Conservation (phyloP, 1,140 invertebrate genomes). For the Protaetia brevitarsis region DNA sequence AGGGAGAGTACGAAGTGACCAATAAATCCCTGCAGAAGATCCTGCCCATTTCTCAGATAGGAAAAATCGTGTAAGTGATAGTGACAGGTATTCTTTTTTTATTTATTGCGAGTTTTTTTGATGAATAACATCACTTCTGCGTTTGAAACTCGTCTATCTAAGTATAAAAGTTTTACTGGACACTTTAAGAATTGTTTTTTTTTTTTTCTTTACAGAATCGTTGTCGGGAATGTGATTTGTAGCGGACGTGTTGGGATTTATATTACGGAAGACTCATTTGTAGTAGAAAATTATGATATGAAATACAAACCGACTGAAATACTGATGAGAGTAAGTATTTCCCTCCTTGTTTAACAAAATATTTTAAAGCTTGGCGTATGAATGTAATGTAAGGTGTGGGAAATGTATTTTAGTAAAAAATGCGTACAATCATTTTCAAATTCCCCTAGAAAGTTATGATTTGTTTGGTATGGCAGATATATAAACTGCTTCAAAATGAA, state of each 20-base stretch:
- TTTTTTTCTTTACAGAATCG: constrained; percentile 17
- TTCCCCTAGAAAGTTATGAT: too few species aligned
- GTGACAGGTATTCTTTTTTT: background rate
- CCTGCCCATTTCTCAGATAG: constrained; percentile 37
- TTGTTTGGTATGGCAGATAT: too few species aligned
- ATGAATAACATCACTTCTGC: background rate
- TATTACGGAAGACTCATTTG: constrained; percentile 39
- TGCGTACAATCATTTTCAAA: too few species aligned
- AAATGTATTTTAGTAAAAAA: too few species aligned
- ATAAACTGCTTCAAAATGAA: too few species aligned
- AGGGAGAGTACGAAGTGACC: constrained; percentile 40
- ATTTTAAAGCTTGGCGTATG: too few species aligned
- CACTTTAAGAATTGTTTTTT: background rate
- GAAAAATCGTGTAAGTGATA: constrained; percentile 36
- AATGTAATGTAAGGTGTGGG: too few species aligned
- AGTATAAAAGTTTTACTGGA: too few species aligned
- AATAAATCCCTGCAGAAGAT: constrained; percentile 36
- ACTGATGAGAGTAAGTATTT: constrained; percentile 34
- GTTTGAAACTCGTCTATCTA: background rate
- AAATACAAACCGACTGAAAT: constrained; percentile 32
- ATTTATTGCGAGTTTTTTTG: background rate
- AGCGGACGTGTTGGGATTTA: constrained; percentile 37
- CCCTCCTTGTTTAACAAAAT: background rate
- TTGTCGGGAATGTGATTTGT: constrained; percentile 27
- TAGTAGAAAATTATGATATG: constrained; percentile 41